Evolutionary conservation across 2,797 vertebrate species (phyloP).

Genomic region (Sarcophilus harrisii): DNA sequence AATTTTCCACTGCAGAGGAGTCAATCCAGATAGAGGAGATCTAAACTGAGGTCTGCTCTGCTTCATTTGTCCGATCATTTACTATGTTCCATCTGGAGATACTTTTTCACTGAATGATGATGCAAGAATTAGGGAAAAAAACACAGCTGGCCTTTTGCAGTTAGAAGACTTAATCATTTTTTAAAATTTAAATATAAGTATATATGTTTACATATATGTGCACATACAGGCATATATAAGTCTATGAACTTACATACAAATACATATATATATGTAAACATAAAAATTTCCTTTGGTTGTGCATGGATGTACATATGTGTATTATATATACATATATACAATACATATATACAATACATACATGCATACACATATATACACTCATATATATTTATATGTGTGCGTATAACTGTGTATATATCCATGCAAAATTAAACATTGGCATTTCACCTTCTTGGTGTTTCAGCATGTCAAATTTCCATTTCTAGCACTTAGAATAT

Average conservation of each 20-base stretch:
- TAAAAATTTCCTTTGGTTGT: neutral
- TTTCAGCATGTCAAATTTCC: conserved; percentile 2
- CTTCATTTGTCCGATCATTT: conserved; percentile 41
- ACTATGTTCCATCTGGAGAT: neutral
- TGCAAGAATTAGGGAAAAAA: neutral
- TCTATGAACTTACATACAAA: neutral
- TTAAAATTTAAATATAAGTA: neutral
- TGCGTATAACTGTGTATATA: neutral
- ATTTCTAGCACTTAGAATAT: neutral
- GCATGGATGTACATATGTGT: neutral
- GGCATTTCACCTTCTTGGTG: conserved; percentile 26
- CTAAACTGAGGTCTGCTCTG: conserved; percentile 18
- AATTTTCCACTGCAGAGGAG: conserved; percentile 17
- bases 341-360: no score
- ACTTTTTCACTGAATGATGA: neutral
- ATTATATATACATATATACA: no score
- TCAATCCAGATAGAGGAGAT: conserved; percentile 33
- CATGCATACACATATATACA: neutral
- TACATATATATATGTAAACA: neutral
- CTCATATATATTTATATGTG: neutral
- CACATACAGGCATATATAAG: neutral
- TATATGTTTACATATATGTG: neutral
- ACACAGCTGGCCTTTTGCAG: conserved; percentile 53
- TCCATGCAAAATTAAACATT: neutral
- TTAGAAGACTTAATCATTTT: neutral